Conservation (phyloP, 1,140 invertebrate species). For the Bombus sibiricus region DNA sequence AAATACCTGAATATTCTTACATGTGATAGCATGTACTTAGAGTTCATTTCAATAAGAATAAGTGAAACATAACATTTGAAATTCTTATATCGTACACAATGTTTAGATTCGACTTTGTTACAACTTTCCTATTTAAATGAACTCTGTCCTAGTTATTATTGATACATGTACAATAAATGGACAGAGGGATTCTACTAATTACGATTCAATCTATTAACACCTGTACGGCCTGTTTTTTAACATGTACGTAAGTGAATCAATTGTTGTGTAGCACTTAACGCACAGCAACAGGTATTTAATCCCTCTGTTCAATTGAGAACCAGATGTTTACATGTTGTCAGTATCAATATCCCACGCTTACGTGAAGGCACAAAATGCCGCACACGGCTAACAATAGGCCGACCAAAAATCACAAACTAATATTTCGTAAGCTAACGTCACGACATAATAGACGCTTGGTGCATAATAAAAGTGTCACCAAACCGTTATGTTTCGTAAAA, state of each 20-base stretch:
- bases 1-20: constrained; percentile 68
- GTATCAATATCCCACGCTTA: constrained; percentile 83
- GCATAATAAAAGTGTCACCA: constrained; percentile 42
- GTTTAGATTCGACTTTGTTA: neutral
- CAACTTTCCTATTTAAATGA: constrained; percentile 66
- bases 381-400: constrained; percentile 79
- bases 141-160: constrained; percentile 69
- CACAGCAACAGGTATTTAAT: constrained; percentile 35
- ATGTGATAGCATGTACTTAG: constrained; percentile 74
- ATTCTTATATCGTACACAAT: neutral
- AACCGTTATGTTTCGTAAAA: constrained; percentile 20
- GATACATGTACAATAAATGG: constrained; percentile 72
- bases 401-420: constrained; percentile 78
- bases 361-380: constrained; percentile 83
- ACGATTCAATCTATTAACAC: neutral
- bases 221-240: neutral
- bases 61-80: neutral
- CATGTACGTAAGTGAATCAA: neutral
- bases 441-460: constrained; percentile 50
- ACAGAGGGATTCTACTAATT: constrained; percentile 72
- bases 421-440: constrained; percentile 72
- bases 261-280: neutral
- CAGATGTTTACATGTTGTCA: constrained; percentile 82
- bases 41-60: constrained; percentile 56
- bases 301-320: constrained; percentile 75